Evolutionary conservation across 2,888 invertebrate genomes (phyloP).

Genomic region (Schrankia costaestrigalis): DNA sequence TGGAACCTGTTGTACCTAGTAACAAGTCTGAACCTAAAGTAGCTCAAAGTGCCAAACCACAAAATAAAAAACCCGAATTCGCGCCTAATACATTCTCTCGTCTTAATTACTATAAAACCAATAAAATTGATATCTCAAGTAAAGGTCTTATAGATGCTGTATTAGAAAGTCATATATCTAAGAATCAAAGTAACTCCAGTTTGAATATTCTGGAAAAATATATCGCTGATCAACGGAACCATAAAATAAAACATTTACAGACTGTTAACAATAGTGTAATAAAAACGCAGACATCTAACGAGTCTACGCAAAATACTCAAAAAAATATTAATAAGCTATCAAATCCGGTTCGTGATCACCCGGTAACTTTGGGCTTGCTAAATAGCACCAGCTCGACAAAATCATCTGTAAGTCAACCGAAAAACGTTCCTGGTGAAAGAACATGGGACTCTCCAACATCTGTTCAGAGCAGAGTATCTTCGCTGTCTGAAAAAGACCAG

Average conservation of each 20-base stretch:
- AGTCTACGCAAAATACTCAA: conserved; percentile 9
- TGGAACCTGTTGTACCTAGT: conserved; percentile 32
- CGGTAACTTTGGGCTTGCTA: conserved; percentile 14
- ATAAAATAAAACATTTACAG: conserved; percentile 7
- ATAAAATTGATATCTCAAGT: conserved; percentile 48
- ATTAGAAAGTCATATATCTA: conserved; percentile 22
- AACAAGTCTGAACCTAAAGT: conserved; percentile 32
- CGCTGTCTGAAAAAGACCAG: conserved; percentile 53
- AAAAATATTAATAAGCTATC: conserved; percentile 7
- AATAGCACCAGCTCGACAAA: not conserved
- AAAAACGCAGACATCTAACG: not conserved
- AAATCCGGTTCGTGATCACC: conserved; percentile 11
- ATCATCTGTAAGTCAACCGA: conserved; percentile 6
- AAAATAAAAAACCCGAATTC: conserved; percentile 50
- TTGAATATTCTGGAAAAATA: conserved; percentile 16
- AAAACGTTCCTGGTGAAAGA: conserved; percentile 7
- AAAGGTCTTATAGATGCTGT: conserved; percentile 32
- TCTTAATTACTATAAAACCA: conserved; percentile 68
- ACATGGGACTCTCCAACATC: not conserved
- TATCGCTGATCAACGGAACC: conserved; percentile 18
- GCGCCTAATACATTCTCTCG: conserved; percentile 68
- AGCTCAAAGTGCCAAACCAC: conserved; percentile 50
- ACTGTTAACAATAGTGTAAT: conserved; percentile 5
- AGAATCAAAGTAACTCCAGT: conserved; percentile 7
- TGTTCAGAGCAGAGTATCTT: conserved; percentile 6